phyloP scores from a whole-genome alignment of 2,888 invertebrate genomes.

The Oxytorus armatus region DNA sequence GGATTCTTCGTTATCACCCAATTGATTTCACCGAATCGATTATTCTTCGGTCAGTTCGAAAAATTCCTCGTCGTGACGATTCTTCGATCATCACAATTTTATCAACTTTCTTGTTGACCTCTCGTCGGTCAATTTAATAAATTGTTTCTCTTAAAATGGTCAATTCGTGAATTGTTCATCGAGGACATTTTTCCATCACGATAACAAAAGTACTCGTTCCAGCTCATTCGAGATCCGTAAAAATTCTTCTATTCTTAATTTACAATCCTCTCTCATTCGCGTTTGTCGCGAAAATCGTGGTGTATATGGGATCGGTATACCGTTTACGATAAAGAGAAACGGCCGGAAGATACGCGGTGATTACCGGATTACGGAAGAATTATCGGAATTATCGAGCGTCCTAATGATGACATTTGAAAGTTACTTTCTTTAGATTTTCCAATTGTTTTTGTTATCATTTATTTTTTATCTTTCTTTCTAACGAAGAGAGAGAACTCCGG shows the following conservation, averaged over 20 bases:
- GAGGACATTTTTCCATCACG: constrained; percentile 14
- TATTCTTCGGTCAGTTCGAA: neutral
- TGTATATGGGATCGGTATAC: constrained; percentile 56
- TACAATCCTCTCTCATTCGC: neutral
- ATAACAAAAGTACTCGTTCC: constrained; percentile 37
- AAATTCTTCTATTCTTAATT: constrained; percentile 19
- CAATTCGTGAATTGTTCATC: constrained; percentile 44
- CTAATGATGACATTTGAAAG: constrained; percentile 39
- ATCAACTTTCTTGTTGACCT: neutral
- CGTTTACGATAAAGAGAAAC: constrained; percentile 48
- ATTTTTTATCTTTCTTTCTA: neutral
- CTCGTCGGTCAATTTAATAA: neutral
- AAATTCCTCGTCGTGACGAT: neutral
- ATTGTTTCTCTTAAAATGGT: neutral
- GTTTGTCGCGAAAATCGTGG: constrained; percentile 18
- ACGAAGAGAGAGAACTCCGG: constrained; percentile 11
- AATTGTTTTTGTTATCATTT: constrained; percentile 14
- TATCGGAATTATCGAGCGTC: constrained; percentile 57
- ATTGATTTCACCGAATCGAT: too few species aligned
- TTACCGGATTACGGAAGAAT: constrained; percentile 56
- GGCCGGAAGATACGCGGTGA: constrained; percentile 59
- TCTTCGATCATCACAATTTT: neutral
- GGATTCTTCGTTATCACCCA: constrained; percentile 1
- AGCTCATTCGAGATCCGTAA: constrained; percentile 22
- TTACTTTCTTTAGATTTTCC: constrained; percentile 25